These are phyloP conservation scores for Bugula neritina DNA, from an alignment of 2,888 invertebrate genomes.

Conservation along the genomic window DNA sequence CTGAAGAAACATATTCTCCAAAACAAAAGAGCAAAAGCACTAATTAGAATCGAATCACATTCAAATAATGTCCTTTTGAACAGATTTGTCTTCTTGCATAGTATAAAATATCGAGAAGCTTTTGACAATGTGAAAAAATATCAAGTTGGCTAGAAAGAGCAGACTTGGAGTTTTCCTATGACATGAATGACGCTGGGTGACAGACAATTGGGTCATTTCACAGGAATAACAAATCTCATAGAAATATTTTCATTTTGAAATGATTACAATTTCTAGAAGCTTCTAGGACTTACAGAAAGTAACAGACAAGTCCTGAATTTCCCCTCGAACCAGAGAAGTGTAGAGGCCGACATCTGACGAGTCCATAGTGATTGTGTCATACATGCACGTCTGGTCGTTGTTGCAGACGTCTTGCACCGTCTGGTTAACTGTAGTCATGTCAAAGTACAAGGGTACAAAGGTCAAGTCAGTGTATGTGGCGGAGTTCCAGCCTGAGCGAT, in stretches of 20 bases:
- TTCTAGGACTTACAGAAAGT: background rate
- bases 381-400: slow-evolving; percentile 12
- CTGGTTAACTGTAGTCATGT: background rate
- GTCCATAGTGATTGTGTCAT: background rate
- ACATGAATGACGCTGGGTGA: no score
- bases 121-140: no score
- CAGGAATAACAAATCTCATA: background rate
- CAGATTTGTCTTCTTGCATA: no score
- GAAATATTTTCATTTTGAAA: background rate
- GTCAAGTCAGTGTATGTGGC: background rate
- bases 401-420: background rate
- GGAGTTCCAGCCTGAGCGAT: background rate
- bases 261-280: background rate
- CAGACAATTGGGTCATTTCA: no score
- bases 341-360: background rate
- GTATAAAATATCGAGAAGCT: no score
- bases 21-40: no score
- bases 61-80: no score
- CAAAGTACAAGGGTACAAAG: slow-evolving; percentile 7
- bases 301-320: background rate
- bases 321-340: background rate
- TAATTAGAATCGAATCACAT: no score
- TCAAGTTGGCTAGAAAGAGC: no score
- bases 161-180: no score
- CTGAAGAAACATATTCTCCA: no score